Evolutionary conservation across 2,888 invertebrate genomes (phyloP).

Genomic region (Plutella xylostella): DNA sequence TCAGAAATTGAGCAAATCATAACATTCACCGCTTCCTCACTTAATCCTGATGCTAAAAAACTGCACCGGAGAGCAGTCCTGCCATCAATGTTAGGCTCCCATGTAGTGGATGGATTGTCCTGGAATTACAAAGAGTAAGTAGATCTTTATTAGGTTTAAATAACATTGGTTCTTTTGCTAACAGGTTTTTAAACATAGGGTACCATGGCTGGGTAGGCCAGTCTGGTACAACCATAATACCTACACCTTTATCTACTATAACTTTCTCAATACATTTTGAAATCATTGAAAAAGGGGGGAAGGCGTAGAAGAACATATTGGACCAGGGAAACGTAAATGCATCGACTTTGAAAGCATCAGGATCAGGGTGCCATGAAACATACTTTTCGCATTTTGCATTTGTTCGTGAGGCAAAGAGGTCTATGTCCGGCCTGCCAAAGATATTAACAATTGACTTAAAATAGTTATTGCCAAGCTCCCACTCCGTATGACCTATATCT

Average conservation of each 20-base stretch:
- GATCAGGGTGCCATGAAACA: not conserved
- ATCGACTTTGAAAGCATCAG: not conserved
- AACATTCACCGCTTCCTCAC: not conserved
- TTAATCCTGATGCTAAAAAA: not conserved
- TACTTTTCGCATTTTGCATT: constrained; percentile 4
- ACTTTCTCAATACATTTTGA: constrained; percentile 13
- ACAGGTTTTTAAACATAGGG: not conserved
- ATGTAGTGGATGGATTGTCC: not conserved
- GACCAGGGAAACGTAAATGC: constrained; percentile 5
- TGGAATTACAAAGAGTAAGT: constrained; percentile 4
- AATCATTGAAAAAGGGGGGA: constrained; percentile 5
- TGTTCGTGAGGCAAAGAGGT: constrained; percentile 4
- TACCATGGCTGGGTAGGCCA: constrained; percentile 19
- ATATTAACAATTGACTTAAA: not conserved
- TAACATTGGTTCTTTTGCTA: too few relatives aligned
- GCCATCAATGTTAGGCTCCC: constrained; percentile 1
- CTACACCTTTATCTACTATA: constrained; percentile 17
- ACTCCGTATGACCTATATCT: not conserved
- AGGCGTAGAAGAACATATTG: not conserved
- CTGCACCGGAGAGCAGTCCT: not conserved
- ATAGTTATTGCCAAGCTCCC: not conserved
- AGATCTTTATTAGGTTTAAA: not conserved
- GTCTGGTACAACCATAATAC: constrained; percentile 20
- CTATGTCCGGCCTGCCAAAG: constrained; percentile 2
- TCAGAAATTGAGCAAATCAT: constrained; percentile 3